Conservation (phyloP, 2,113 vertebrate species). For the Pagrus major region DNA sequence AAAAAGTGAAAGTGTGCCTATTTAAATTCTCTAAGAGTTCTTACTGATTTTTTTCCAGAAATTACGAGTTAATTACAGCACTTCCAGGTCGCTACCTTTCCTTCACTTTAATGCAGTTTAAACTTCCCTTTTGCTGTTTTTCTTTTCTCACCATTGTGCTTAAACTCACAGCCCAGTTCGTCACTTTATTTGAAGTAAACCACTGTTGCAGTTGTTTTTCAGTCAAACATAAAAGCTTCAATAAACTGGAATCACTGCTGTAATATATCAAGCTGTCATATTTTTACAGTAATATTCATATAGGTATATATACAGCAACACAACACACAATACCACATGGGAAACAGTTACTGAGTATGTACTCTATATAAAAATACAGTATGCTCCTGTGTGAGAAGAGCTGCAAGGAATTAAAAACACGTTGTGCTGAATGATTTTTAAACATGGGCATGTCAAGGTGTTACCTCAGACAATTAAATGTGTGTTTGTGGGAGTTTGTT, state of each 20-base stretch:
- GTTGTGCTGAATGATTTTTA: slow-evolving; percentile 15
- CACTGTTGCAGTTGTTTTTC: background rate
- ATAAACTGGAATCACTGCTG: no score
- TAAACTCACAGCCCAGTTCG: background rate
- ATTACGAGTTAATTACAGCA: background rate
- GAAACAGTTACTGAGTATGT: background rate
- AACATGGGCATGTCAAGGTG: slow-evolving; percentile 4
- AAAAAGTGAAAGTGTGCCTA: background rate
- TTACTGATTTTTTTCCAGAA: background rate
- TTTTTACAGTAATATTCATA: no score
- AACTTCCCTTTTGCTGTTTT: background rate
- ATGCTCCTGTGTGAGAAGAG: background rate
- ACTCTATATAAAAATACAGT: slow-evolving; percentile 5
- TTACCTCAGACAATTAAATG: no score
- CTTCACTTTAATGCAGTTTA: background rate
- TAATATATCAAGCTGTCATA: no score
- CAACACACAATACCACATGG: background rate
- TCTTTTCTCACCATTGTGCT: background rate
- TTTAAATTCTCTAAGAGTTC: background rate
- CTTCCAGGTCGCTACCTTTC: background rate
- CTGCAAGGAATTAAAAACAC: slow-evolving; percentile 1
- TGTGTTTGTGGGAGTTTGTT: background rate
- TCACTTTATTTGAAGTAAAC: background rate
- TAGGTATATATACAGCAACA: no score
- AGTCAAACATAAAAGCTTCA: background rate